Evolutionary conservation across 1,140 invertebrate genomes (phyloP).

Genomic region (Anadara kagoshimensis): DNA sequence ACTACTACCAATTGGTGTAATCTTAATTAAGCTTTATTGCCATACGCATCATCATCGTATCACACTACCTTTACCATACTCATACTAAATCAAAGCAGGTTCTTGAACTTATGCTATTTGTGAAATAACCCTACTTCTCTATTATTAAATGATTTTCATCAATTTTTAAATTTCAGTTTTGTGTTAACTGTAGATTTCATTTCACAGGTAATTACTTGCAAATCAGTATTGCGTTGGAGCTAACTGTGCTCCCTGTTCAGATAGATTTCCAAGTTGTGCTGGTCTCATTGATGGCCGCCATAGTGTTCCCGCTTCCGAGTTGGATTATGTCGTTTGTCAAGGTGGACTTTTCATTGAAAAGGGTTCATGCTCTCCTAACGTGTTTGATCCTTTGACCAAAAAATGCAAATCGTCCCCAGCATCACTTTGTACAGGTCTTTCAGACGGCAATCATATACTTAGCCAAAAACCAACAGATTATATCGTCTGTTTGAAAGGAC

Average conservation of each 20-base stretch:
- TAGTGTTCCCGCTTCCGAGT: constrained; percentile 13
- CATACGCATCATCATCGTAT: no score
- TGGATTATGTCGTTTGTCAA: constrained; percentile 24
- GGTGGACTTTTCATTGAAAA: constrained; percentile 12
- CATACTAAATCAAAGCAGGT: no score
- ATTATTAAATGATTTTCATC: background rate
- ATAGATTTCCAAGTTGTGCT: constrained; percentile 19
- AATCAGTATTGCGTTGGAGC: constrained; percentile 29
- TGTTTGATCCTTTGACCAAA: constrained; percentile 21
- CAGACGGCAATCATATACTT: no score
- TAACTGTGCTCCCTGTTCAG: constrained; percentile 26
- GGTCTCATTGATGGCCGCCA: constrained; percentile 19
- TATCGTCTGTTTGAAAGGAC: no score
- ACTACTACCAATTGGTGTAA: no score
- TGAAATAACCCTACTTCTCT: no score
- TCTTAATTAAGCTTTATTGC: no score
- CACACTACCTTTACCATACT: no score
- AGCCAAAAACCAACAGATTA: no score
- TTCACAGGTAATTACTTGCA: constrained; percentile 10
- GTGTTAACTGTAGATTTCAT: background rate
- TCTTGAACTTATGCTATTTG: no score
- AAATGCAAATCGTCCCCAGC: constrained; percentile 4
- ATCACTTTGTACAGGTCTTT: no score
- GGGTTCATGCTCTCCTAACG: constrained; percentile 19
- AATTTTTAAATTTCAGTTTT: background rate